A percentile compares a stretch with the other conserved stretches of the same genome.
Evolutionary conservation across 1,140 invertebrate genomes (phyloP).

Genomic region (Orussus abietinus): DNA sequence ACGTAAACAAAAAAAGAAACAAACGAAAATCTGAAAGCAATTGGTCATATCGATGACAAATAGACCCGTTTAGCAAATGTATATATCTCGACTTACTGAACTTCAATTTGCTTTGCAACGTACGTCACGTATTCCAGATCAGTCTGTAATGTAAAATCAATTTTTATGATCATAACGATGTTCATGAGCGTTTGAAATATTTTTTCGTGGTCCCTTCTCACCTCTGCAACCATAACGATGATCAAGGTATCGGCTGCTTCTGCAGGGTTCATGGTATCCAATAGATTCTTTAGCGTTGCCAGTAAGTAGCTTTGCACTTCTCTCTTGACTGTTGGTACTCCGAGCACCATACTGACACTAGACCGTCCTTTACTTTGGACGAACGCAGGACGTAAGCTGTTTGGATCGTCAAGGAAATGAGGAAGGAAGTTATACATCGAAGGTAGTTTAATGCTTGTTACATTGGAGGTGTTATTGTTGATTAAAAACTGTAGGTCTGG

Average conservation of each 20-base stretch:
- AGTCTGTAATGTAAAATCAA: too few species aligned
- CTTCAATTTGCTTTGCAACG: slow-evolving; percentile 71
- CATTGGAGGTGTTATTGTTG: slow-evolving; percentile 41
- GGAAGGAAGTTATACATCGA: slow-evolving; percentile 84
- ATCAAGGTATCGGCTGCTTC: slow-evolving; percentile 82
- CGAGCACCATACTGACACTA: slow-evolving; percentile 79
- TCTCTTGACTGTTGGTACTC: slow-evolving; percentile 84
- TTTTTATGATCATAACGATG: slow-evolving; percentile 1
- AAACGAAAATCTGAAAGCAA: too few species aligned
- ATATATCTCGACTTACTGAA: slow-evolving; percentile 72
- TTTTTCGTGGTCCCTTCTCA: slow-evolving; percentile 29
- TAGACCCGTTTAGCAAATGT: too few species aligned
- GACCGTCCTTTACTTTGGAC: slow-evolving; percentile 69
- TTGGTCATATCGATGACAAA: too few species aligned
- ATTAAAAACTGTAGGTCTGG: slow-evolving; percentile 44
- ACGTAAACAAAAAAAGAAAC: too few species aligned
- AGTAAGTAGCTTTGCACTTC: slow-evolving; percentile 87
- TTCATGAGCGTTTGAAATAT: slow-evolving; percentile 4
- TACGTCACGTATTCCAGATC: slow-evolving; percentile 69
- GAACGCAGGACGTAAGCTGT: slow-evolving; percentile 75
- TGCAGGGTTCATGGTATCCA: slow-evolving; percentile 72
- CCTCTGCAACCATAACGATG: slow-evolving; percentile 88
- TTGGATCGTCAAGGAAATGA: slow-evolving; percentile 75
- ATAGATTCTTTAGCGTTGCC: slow-evolving; percentile 81
- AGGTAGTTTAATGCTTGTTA: slow-evolving; percentile 58